Conservation (phyloP, 2,113 vertebrate species). For the Hippocampus barbouri region DNA sequence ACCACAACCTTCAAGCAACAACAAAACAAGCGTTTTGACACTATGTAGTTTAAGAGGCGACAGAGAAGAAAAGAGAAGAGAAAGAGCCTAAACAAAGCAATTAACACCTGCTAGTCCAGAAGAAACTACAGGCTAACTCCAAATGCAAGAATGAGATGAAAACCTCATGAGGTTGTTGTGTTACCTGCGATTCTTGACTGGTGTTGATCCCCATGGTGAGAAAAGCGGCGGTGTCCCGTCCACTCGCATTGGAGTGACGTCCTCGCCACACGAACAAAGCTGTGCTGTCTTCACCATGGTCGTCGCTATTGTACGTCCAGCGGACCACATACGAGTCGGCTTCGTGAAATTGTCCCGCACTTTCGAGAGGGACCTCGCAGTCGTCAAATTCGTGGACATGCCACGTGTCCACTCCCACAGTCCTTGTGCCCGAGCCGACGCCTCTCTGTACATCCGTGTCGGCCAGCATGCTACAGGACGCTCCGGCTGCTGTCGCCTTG, state of each 20-base stretch:
- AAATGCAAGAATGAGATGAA: too few species aligned
- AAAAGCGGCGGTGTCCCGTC: slow-evolving; percentile 59
- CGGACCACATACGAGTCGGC: slow-evolving; percentile 70
- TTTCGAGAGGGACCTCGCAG: slow-evolving; percentile 52
- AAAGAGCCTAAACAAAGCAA: background rate
- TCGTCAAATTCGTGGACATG: slow-evolving; percentile 66
- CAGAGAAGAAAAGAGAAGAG: too few species aligned
- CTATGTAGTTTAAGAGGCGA: background rate
- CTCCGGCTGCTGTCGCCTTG: background rate
- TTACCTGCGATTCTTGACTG: slow-evolving; percentile 60
- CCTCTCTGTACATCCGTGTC: slow-evolving; percentile 67
- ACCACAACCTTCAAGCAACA: slow-evolving; percentile 62
- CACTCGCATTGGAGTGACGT: slow-evolving; percentile 51
- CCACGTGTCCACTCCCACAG: slow-evolving; percentile 65
- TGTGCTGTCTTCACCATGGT: slow-evolving; percentile 27
- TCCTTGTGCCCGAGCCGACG: slow-evolving; percentile 48
- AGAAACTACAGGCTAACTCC: too few species aligned
- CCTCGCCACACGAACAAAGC: slow-evolving; percentile 76
- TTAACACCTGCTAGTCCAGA: too few species aligned
- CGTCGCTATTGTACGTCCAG: slow-evolving; percentile 65
- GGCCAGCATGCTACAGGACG: slow-evolving; percentile 39
- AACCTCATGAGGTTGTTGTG: background rate
- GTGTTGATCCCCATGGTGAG: slow-evolving; percentile 59
- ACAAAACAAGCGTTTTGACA: background rate
- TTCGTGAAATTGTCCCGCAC: slow-evolving; percentile 70